phyloP scores from a whole-genome alignment of 2,797 vertebrate genomes.

The Chelon auratus region DNA sequence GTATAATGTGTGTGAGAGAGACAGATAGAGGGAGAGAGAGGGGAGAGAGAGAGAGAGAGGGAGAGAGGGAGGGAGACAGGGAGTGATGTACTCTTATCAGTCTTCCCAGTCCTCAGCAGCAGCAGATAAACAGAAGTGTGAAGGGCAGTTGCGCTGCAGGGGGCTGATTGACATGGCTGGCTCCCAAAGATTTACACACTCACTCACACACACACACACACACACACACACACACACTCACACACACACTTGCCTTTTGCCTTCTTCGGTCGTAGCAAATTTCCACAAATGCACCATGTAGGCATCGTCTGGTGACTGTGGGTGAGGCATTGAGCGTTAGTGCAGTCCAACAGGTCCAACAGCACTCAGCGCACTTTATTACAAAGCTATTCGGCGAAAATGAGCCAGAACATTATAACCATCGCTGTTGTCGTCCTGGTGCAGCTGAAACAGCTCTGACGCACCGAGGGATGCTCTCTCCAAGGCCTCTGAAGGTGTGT shows the following conservation, averaged over 20 bases:
- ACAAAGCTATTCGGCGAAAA: constrained; percentile 20
- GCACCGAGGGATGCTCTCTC: constrained; percentile 3
- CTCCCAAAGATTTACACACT: constrained; percentile 78
- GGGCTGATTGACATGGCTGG: constrained; percentile 84
- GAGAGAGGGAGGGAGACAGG: constrained; percentile 49
- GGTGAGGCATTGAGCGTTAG: constrained; percentile 27
- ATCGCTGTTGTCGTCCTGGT: background rate
- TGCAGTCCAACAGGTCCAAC: constrained; percentile 26
- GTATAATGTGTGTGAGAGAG: constrained; percentile 30
- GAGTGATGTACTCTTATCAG: constrained; percentile 82
- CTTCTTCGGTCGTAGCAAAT: constrained; percentile 57
- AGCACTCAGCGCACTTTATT: constrained; percentile 9
- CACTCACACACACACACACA: constrained; percentile 42
- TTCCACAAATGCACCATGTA: constrained; percentile 56
- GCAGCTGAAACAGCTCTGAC: constrained; percentile 17
- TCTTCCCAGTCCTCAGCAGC: constrained; percentile 83
- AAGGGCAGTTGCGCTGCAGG: constrained; percentile 83
- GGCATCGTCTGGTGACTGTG: constrained; percentile 40
- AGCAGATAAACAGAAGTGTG: constrained; percentile 85
- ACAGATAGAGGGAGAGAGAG: constrained; percentile 31
- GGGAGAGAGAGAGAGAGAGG: constrained; percentile 29
- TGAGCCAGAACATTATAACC: constrained; percentile 1
- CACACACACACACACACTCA: constrained; percentile 34
- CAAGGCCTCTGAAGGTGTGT: constrained; percentile 7
- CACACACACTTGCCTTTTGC: constrained; percentile 48